Evolutionary conservation across 2,113 vertebrate genomes (phyloP), one percentile per base, ranked within the genome.

Genomic region (Danionella cerebrum): DNA sequence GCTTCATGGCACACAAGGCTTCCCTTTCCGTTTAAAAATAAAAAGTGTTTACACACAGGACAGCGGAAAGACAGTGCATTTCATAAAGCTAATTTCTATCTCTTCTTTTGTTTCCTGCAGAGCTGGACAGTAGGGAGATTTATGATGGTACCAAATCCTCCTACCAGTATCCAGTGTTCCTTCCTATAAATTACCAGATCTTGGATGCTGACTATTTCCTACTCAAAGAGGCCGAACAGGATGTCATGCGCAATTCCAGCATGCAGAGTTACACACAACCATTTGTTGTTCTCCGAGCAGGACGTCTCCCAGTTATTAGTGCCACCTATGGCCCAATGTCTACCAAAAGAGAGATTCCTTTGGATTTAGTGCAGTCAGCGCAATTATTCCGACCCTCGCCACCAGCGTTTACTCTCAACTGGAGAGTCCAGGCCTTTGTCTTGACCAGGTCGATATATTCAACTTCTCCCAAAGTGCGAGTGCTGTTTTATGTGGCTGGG

Each of bases 181-280:
- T 96, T 58, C 94, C 94, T 0, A 92, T 94, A 72, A 91, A 67
- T 79, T 94, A 93, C 19, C 90, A 85, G 12, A 86, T 97, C 75
- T 81, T 82, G 64, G 87, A 91, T 5, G 90, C 91, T 0, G 92
- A 94, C 13, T 84, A 87, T 79, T 89, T 95, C 79, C 90, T 93
- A 41, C 85, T 97, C 1, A 94, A 94, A 74, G 94, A 97, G 80
- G 91, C 92, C 27, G 89, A 92, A 38, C 94, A 97, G 85, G 94
- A 96, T 64, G 89, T 95, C 41, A 97, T 96, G 94, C 89, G 91
- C 74, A 97, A 97, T 83, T 91, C 89, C 72, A 97, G 92, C 79
- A 82, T 93, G 84, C 91, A 91, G 79, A 93, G 87, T 41, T 83
- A 93, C 39, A 90, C 92, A 6, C 94, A 95, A 71, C 90, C 93